Base-by-base conservation (phyloP, 1,140 invertebrate species). In the Drosophila lacertosa region DNA sequence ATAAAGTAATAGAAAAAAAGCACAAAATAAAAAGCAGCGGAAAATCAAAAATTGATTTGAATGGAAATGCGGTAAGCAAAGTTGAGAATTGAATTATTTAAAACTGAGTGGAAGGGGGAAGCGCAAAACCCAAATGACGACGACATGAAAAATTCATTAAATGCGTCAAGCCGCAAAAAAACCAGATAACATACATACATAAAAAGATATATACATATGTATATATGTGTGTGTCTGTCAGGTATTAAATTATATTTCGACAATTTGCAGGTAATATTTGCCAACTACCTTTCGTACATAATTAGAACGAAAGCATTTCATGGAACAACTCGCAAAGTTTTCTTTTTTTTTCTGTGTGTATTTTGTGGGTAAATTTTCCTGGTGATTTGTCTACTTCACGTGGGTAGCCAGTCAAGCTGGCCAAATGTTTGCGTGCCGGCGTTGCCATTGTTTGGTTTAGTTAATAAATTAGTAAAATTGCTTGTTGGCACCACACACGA, bases 41-140 rank as follows among this genome's bases (percentile, higher is more conserved):
- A 45, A 65, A 80, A 86, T 88, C 82, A 86, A 88, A 88, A 88
- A 88, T 88, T 88, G 77, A 88, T 88, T 89, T 88, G 74, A 82
- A 88, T 88, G 66, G 74, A 66, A 50, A 63, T 82, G 82, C 78
- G 82, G 82, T 89, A 73, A 89, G 67, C 64, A 89, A 70, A 83
- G 78, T 78, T 72, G 74, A 89, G 64, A 32, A 35, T 60, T 77
- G 48, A 75, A 78, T 75, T 71, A 77, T 77, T 75, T 71, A 71
- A 71, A 47, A 20, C 64, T 58, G 9, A n/a, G n/a, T n/a, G n/a
- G n/a, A n/a, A n/a, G n/a, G n/a, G n/a, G n/a, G n/a, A n/a, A n/a
- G 54, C 64, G 70, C 69, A 65, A 35, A 29, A 45, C 53, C 42
- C 42, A 59, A 70, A 50, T 65, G 51, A 64, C 67, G 74, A 68